A percentile compares a stretch with the other conserved stretches of the same genome.
Conservation (phyloP, 2,888 invertebrate species). For the Mechanitis messenoides region DNA sequence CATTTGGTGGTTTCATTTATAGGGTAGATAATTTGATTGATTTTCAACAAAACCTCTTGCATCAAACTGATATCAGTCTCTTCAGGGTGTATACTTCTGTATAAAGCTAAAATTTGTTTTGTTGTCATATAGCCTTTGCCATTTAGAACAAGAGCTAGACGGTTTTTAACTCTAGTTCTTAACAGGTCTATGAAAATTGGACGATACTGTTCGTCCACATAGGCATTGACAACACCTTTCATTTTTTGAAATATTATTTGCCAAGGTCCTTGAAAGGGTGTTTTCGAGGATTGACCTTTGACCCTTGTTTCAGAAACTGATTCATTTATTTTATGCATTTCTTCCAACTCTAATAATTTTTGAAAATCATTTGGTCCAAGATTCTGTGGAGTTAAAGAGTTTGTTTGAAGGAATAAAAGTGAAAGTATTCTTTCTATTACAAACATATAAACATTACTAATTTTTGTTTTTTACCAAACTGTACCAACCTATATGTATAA, state of each 20-base stretch:
- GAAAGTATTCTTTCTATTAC: too few species aligned
- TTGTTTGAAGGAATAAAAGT: constrained; percentile 2
- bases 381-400: constrained; percentile 34
- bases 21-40: constrained; percentile 27
- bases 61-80: constrained; percentile 31
- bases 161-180: constrained; percentile 29
- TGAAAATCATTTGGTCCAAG: constrained; percentile 31
- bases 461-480: too few species aligned
- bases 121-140: constrained; percentile 22
- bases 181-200: constrained; percentile 18
- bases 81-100: constrained; percentile 32
- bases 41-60: constrained; percentile 24
- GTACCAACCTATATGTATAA: too few species aligned
- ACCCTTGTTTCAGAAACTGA: neutral
- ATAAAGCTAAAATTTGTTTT: constrained; percentile 26
- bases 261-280: constrained; percentile 28
- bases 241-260: constrained; percentile 25
- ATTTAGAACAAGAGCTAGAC: constrained; percentile 30
- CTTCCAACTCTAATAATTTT: constrained; percentile 24
- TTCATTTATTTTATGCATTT: constrained; percentile 12
- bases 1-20: constrained; percentile 8
- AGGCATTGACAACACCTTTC: constrained; percentile 13
- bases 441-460: too few species aligned
- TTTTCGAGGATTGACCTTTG: constrained; percentile 1
- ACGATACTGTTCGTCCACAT: constrained; percentile 9